A percentile compares a stretch with the other conserved stretches of the same genome.
phyloP scores from a whole-genome alignment of 2,888 invertebrate species.

The Lysandra coridon region DNA sequence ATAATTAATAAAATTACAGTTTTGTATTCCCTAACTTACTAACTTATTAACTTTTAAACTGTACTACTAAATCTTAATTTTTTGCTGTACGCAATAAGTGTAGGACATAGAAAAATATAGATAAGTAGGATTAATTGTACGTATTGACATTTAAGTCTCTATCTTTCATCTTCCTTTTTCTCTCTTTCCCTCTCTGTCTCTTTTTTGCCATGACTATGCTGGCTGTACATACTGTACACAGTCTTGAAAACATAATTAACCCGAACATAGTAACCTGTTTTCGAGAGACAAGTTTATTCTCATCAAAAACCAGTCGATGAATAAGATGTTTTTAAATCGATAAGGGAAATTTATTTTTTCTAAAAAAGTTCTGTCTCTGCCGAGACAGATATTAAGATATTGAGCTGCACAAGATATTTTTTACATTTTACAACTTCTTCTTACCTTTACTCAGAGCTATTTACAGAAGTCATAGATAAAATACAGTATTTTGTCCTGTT shows the following conservation, averaged over 20 bases:
- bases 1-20: neutral
- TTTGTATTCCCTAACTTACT: neutral
- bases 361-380: neutral
- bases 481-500: too few species aligned
- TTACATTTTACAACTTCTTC: neutral
- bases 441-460: too few species aligned
- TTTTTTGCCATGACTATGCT: neutral
- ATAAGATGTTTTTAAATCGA: conserved; percentile 40
- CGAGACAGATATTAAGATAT: neutral
- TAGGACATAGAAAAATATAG: neutral
- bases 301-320: conserved; percentile 51
- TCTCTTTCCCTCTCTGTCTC: neutral
- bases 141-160: neutral
- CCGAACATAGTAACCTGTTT: conserved; percentile 31
- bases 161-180: neutral
- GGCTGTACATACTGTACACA: conserved; percentile 1
- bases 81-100: neutral
- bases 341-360: conserved; percentile 11
- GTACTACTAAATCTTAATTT: too few species aligned
- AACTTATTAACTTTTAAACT: too few species aligned
- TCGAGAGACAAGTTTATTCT: conserved; percentile 44
- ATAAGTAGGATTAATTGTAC: neutral
- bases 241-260: conserved; percentile 29
- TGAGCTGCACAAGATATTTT: neutral
- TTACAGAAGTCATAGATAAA: too few species aligned